These are phyloP conservation scores for Trichogramma dendrolimi DNA, from an alignment of 2,888 invertebrate species.

Conservation along the genomic window DNA sequence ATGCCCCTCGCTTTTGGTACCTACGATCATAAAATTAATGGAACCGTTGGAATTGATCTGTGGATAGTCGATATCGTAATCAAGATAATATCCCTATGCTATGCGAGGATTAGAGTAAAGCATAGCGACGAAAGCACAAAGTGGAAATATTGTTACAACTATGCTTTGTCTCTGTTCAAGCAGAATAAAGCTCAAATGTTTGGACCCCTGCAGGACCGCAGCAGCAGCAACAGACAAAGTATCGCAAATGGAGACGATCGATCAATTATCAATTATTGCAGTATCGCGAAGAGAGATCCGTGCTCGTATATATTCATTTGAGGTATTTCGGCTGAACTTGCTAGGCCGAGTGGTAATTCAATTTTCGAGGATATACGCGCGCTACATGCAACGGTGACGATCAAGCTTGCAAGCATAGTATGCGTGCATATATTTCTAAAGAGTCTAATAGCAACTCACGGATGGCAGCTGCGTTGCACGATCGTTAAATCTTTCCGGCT, in stretches of 20 bases:
- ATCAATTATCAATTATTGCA: slow-evolving; percentile 47
- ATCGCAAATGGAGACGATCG: slow-evolving; percentile 28
- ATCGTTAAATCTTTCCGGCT: slow-evolving; percentile 34
- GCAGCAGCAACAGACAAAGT: slow-evolving; percentile 17
- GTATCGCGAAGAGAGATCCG: slow-evolving; percentile 35
- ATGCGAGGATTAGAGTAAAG: too few species aligned
- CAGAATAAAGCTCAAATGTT: too few species aligned
- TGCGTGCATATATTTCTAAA: neutral
- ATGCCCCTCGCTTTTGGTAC: too few species aligned
- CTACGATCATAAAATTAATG: too few species aligned
- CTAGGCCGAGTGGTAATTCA: slow-evolving; percentile 44
- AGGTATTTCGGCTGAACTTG: slow-evolving; percentile 12
- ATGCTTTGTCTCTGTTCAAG: too few species aligned
- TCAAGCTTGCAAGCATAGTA: neutral
- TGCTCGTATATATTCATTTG: slow-evolving; percentile 3
- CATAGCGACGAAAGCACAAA: too few species aligned
- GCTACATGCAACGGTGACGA: slow-evolving; percentile 19
- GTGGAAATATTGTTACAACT: too few species aligned
- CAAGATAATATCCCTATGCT: too few species aligned
- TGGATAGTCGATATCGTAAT: too few species aligned
- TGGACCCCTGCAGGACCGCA: neutral
- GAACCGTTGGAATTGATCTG: too few species aligned
- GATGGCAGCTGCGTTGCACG: slow-evolving; percentile 13
- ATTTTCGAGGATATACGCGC: slow-evolving; percentile 35
- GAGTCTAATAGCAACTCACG: neutral